Percentiles rank a stretch among this genome's conserved stretches.
These are phyloP conservation scores for Tinea pellionella DNA, from an alignment of 2,888 invertebrate species.

Conservation along the genomic window DNA sequence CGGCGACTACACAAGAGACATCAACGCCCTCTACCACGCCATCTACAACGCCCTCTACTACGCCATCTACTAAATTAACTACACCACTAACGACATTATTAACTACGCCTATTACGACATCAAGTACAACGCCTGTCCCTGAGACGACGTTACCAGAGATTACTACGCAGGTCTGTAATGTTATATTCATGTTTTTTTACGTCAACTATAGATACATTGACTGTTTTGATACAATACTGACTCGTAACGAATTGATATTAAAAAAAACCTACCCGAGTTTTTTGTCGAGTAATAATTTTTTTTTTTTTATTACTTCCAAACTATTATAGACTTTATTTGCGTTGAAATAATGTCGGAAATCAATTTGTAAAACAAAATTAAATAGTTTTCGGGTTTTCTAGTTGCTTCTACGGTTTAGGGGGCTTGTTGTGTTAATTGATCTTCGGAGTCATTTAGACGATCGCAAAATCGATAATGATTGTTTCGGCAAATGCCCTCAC, in stretches of 20 bases:
- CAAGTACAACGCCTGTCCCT: conserved; percentile 37
- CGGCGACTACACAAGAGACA: conserved; percentile 20
- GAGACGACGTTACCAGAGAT: conserved; percentile 47
- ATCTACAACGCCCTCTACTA: conserved; percentile 33
- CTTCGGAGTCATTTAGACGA: too few relatives aligned
- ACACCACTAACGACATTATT: conserved; percentile 17
- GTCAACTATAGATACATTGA: background rate
- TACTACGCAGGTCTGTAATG: conserved; percentile 46
- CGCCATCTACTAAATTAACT: conserved; percentile 17
- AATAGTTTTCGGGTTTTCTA: too few relatives aligned
- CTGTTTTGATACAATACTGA: background rate
- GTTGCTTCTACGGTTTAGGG: too few relatives aligned
- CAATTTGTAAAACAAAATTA: too few relatives aligned
- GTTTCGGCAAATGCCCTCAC: too few relatives aligned
- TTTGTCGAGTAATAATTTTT: too few relatives aligned
- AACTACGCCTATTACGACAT: conserved; percentile 23
- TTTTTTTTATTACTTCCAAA: too few relatives aligned
- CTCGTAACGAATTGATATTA: background rate
- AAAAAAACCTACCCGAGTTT: too few relatives aligned
- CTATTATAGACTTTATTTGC: too few relatives aligned
- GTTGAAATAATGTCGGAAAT: too few relatives aligned
- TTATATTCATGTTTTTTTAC: background rate
- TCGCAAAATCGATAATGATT: too few relatives aligned
- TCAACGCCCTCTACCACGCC: conserved; percentile 25
- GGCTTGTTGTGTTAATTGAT: too few relatives aligned